A percentile compares a stretch with the other conserved stretches of the same genome.
Conservation (phyloP, 2,797 vertebrate species). For the Gymnoscopelus microlampas region DNA sequence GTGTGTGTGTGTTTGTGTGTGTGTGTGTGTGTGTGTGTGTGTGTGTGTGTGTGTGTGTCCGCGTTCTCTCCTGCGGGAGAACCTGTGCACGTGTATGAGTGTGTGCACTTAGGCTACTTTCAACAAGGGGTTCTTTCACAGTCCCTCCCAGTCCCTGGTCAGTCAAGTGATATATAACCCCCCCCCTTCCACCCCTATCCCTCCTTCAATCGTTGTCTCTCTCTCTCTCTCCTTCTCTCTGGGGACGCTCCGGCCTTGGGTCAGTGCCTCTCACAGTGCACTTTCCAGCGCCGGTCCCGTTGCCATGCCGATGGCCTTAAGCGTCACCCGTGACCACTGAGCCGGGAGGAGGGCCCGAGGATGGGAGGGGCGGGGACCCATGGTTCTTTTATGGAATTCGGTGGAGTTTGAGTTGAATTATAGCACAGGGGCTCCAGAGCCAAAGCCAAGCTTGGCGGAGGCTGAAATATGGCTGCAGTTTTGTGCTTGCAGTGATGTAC, state of each 20-base stretch:
- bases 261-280: constrained; percentile 34
- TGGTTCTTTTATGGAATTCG: constrained; percentile 52
- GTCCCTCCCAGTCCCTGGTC: constrained; percentile 7
- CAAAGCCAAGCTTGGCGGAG: constrained; percentile 50
- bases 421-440: constrained; percentile 49
- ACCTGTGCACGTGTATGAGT: constrained; percentile 19
- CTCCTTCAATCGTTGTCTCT: constrained; percentile 21
- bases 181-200: constrained; percentile 7
- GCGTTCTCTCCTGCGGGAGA: constrained; percentile 25
- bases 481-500: constrained; percentile 71
- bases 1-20: constrained; percentile 19
- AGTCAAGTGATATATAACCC: constrained; percentile 44
- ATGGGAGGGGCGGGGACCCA: constrained; percentile 17
- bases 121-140: constrained; percentile 64
- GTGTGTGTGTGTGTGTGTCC: constrained; percentile 28
- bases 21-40: constrained; percentile 16
- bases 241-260: constrained; percentile 47
- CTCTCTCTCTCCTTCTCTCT: constrained; percentile 11
- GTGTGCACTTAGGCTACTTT: not conserved
- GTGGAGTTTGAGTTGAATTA: constrained; percentile 68
- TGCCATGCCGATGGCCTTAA: constrained; percentile 61
- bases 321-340: constrained; percentile 50
- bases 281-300: constrained; percentile 42
- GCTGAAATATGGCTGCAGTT: constrained; percentile 71
- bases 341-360: not conserved